A percentile compares a stretch with the other conserved stretches of the same genome.
These are phyloP conservation scores for Phymanthus crucifer DNA, from an alignment of 92 coral and sea anemone species.

Conservation along the genomic window DNA sequence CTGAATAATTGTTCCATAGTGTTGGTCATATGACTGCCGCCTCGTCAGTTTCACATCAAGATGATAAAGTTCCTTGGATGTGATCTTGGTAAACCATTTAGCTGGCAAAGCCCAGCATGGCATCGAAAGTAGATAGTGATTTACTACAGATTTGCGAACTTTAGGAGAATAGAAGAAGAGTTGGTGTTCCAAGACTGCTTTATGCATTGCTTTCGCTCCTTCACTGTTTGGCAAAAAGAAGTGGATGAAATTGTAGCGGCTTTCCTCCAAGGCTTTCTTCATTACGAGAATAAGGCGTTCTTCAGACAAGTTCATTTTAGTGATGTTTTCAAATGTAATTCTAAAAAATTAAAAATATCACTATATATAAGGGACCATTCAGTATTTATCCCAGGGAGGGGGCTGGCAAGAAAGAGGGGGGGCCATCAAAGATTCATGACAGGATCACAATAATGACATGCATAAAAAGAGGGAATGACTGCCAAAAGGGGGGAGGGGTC, in stretches of 20 bases:
- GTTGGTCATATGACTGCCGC: slow-evolving; percentile 90
- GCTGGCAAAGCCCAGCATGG: slow-evolving; percentile 99
- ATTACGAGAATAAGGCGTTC: slow-evolving; percentile 94
- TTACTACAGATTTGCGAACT: slow-evolving; percentile 89
- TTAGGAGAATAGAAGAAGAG: slow-evolving; percentile 92
- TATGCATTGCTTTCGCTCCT: slow-evolving; percentile 97
- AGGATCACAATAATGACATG: too few relatives aligned
- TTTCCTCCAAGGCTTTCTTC: slow-evolving; percentile 62
- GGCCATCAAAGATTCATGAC: too few relatives aligned
- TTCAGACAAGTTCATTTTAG: slow-evolving; percentile 94
- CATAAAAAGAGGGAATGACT: too few relatives aligned
- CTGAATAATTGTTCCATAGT: slow-evolving; percentile 58
- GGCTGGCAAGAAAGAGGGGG: too few relatives aligned
- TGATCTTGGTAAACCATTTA: slow-evolving; percentile 90
- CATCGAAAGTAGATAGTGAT: slow-evolving; percentile 87
- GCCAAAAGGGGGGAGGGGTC: too few relatives aligned
- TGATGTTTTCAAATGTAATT: slow-evolving; percentile 85
- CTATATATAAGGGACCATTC: too few relatives aligned
- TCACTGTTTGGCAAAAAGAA: slow-evolving; percentile 90
- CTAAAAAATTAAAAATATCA: slow-evolving; percentile 33
- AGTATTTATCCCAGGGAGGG: too few relatives aligned
- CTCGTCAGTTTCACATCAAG: slow-evolving; percentile 91
- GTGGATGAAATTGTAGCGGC: slow-evolving; percentile 86
- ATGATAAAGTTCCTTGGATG: slow-evolving; percentile 87
- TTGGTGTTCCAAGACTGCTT: slow-evolving; percentile 94